Evolutionary conservation across 1,140 invertebrate genomes (phyloP), one percentile per base, ranked within the genome.

Genomic region (Bombus impatiens): DNA sequence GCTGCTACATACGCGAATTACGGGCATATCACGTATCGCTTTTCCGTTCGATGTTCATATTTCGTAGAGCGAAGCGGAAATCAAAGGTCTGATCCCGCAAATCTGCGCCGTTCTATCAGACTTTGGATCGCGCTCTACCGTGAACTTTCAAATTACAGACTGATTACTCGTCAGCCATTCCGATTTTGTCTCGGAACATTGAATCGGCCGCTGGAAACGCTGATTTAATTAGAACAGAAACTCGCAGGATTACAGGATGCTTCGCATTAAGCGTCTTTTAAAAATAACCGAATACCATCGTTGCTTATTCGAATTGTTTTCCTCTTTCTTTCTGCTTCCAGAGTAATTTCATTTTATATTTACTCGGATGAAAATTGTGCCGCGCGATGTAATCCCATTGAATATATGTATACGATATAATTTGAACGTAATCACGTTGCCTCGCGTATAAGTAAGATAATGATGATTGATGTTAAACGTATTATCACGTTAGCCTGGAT

Each of bases 161-260:
- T 72, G 79, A 79, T 68, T 68, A 68, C 65, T 79, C 78, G 42
- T 22, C 65, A 9, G n/a, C 59, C 42, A 13, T 35, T 44, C 25
- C 42, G 9, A 28, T 47, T 35, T 35, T 35, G 35, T 22, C 42
- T 3, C 9, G 9, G 2, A 37, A n/a, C 28, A 6, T 2, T 13
- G 18, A 47, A 37, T 47, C 32, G n/a, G 5, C 37, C 4, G 78
- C 13, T 67, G 13, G 78, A 79, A 79, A 37, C 22, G 76, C 57
- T 42, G 76, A 70, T 35, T 70, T 35, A 47, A 79, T 35, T 79
- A 32, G 42, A 47, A 32, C 28, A 10, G 44, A 32, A 28, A 68
- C 13, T 22, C 47, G 0, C 18, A 18, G 18, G 18, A 53, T 53
- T 22, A 53, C 47, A 22, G 47, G 18, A 53, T 8, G 47, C 47